Evolutionary conservation across 2,113 vertebrate species (phyloP).

Genomic region (Cettia cetti): DNA sequence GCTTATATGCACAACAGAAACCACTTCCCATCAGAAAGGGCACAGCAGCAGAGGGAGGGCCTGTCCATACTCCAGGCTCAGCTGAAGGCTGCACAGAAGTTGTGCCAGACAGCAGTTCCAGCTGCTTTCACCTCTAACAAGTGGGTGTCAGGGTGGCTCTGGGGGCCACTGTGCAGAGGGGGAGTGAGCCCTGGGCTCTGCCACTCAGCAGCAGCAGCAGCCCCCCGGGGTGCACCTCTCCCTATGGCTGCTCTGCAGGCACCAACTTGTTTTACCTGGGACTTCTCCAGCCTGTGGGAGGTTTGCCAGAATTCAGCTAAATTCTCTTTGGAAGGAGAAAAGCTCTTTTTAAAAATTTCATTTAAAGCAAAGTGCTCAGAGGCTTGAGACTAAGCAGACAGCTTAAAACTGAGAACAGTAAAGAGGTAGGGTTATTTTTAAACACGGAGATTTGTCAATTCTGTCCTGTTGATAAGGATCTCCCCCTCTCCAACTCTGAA

Average conservation of each 20-base stretch:
- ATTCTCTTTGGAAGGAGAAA: not conserved
- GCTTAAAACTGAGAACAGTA: not conserved
- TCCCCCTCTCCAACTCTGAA: not conserved
- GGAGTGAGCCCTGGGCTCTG: fast-evolving
- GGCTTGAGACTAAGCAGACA: not conserved
- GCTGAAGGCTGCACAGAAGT: not conserved
- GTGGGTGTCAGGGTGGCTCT: not conserved
- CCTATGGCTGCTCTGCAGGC: not conserved
- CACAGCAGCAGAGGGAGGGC: fast-evolving
- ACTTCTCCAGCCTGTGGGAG: not conserved
- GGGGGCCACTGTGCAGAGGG: fast-evolving
- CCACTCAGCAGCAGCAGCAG: not conserved
- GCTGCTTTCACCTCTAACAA: not conserved
- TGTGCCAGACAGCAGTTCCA: not conserved
- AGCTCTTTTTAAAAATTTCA: not conserved
- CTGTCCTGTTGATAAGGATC: constrained; percentile 38
- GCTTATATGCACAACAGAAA: not conserved
- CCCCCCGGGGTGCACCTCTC: not conserved
- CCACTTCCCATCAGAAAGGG: not conserved
- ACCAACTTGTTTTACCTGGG: not conserved
- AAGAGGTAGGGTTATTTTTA: constrained; percentile 16
- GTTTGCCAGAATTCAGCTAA: not conserved
- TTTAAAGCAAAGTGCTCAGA: not conserved
- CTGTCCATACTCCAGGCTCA: not conserved
- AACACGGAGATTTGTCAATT: not conserved